Percentiles rank a stretch among this genome's conserved stretches.
Evolutionary conservation across 2,888 invertebrate species (phyloP).

Genomic region (Seira musarum): DNA sequence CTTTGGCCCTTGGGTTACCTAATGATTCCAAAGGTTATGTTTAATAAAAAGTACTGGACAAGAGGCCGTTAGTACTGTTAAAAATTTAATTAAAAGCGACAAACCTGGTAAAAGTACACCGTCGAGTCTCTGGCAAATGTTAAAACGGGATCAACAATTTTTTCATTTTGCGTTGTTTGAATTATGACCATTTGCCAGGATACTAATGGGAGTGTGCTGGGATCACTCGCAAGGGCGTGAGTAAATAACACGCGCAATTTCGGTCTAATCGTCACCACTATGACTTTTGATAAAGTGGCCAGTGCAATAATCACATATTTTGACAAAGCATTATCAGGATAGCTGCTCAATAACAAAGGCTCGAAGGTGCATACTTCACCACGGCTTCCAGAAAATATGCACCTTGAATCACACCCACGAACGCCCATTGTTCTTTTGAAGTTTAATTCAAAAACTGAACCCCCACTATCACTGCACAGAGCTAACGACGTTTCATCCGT

Average conservation of each 20-base stretch:
- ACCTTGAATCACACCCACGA: conserved; percentile 90
- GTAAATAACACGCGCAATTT: conserved; percentile 84
- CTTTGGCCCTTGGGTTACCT: conserved; percentile 75
- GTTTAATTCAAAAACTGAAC: conserved; percentile 94
- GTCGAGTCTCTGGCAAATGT: conserved; percentile 90
- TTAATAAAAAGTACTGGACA: too few relatives aligned
- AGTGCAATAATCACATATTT: conserved; percentile 88
- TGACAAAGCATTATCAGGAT: conserved; percentile 79
- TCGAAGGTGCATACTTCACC: conserved; percentile 91
- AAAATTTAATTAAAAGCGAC: too few relatives aligned
- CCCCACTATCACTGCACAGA: conserved; percentile 91
- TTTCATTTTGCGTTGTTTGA: conserved; percentile 79
- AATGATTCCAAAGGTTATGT: too few relatives aligned
- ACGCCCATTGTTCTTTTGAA: conserved; percentile 92
- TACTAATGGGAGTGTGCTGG: conserved; percentile 88
- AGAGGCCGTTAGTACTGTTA: too few relatives aligned
- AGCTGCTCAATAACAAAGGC: conserved; percentile 78
- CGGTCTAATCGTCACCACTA: conserved; percentile 85
- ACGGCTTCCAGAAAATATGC: conserved; percentile 83
- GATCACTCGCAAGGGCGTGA: conserved; percentile 80
- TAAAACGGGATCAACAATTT: conserved; percentile 86
- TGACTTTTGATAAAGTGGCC: conserved; percentile 92
- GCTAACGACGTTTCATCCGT: conserved; percentile 84
- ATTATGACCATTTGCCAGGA: conserved; percentile 94
- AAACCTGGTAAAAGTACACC: conserved; percentile 88